These are phyloP conservation scores for Apis mellifera DNA, from an alignment of 1,140 invertebrate genomes.

Conservation along the genomic window DNA sequence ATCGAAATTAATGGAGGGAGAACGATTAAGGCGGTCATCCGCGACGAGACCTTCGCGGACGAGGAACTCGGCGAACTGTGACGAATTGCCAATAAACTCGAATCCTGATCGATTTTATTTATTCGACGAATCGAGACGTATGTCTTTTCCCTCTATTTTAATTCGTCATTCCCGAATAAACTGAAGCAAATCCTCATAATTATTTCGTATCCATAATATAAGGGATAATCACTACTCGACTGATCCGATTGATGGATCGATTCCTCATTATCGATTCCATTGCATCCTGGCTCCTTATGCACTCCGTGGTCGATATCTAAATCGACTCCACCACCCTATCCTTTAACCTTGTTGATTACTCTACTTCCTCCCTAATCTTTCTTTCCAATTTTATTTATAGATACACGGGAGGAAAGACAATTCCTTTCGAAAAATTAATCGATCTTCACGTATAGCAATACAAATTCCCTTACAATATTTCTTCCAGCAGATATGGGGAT, in stretches of 20 bases:
- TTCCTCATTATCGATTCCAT: constrained; percentile 73
- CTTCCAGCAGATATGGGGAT: too few species aligned
- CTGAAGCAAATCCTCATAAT: constrained; percentile 48
- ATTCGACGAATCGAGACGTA: background rate
- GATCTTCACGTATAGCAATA: too few species aligned
- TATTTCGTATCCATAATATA: constrained; percentile 62
- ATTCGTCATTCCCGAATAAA: background rate
- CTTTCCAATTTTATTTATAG: too few species aligned
- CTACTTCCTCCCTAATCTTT: too few species aligned
- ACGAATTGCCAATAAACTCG: constrained; percentile 8
- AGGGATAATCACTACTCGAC: constrained; percentile 35
- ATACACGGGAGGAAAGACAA: too few species aligned
- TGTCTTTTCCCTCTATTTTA: background rate
- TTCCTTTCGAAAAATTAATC: too few species aligned
- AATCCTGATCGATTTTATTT: background rate
- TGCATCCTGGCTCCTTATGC: constrained; percentile 70
- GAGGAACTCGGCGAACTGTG: constrained; percentile 16
- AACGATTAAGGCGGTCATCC: constrained; percentile 10
- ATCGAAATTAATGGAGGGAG: background rate
- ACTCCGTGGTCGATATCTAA: constrained; percentile 24
- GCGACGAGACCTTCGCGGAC: background rate
- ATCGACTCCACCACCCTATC: background rate
- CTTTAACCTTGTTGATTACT: background rate
- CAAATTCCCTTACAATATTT: too few species aligned
- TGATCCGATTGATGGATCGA: constrained; percentile 71